A percentile compares a stretch with the other conserved stretches of the same genome.
Conservation (phyloP, 1,140 invertebrate genomes). For the Tribolium madens region DNA sequence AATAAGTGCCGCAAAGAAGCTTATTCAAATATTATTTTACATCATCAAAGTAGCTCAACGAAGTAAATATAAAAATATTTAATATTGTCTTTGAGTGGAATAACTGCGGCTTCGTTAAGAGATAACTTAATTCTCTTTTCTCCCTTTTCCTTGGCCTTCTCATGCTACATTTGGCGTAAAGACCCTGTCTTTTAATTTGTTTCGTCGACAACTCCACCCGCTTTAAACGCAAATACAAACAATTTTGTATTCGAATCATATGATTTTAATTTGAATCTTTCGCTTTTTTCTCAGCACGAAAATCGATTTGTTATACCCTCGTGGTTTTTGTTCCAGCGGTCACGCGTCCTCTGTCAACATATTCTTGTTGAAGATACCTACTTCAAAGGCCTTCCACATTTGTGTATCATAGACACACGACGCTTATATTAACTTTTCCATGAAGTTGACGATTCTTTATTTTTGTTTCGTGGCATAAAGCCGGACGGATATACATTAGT, state of each 20-base stretch:
- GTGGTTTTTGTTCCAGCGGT: slow-evolving; percentile 48
- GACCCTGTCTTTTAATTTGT: slow-evolving; percentile 10
- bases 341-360: slow-evolving; percentile 56
- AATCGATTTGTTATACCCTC: slow-evolving; percentile 37
- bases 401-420: slow-evolving; percentile 50
- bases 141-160: slow-evolving; percentile 41
- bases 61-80: slow-evolving; percentile 62
- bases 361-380: slow-evolving; percentile 47
- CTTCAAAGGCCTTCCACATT: slow-evolving; percentile 52
- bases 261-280: neutral
- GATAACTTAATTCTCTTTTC: slow-evolving; percentile 58
- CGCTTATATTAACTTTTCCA: slow-evolving; percentile 56
- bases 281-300: neutral
- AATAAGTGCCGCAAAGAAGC: slow-evolving; percentile 57
- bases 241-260: no score
- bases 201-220: neutral
- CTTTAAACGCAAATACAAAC: neutral
- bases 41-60: slow-evolving; percentile 52
- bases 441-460: slow-evolving; percentile 48
- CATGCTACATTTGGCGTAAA: neutral
- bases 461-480: slow-evolving; percentile 38
- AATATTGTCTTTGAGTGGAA: slow-evolving; percentile 61
- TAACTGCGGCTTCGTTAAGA: slow-evolving; percentile 61
- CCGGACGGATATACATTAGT: slow-evolving; percentile 13
- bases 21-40: slow-evolving; percentile 58